A percentile compares a stretch with the other conserved stretches of the same genome.
Conservation (phyloP, 2,113 vertebrate genomes). For the Drymodes brunneopygia region DNA sequence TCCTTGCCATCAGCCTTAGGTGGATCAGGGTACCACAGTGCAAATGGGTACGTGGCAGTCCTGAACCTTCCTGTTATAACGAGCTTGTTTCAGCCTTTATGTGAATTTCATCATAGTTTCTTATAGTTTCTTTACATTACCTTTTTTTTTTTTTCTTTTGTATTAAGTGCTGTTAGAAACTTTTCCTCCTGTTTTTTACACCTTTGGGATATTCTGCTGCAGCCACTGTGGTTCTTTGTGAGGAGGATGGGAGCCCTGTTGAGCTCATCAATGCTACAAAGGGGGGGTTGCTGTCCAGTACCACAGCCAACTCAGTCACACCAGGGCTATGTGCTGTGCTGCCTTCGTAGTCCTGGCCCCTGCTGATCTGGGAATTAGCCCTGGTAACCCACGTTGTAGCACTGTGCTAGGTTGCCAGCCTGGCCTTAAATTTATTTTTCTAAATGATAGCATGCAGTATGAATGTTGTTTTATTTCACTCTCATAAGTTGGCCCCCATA, state of each 20-base stretch:
- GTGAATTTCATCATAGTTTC: neutral
- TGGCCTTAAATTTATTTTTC: neutral
- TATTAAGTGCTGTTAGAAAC: neutral
- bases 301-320: fast-evolving
- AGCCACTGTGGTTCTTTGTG: neutral
- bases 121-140: neutral
- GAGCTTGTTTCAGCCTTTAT: neutral
- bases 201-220: neutral
- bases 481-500: neutral
- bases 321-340: neutral
- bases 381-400: neutral
- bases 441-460: neutral
- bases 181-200: neutral
- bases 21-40: neutral
- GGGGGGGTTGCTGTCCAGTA: neutral
- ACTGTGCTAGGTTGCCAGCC: neutral
- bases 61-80: neutral
- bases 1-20: neutral
- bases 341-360: neutral
- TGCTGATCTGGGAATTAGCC: neutral
- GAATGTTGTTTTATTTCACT: neutral
- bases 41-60: neutral
- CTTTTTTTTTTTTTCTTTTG: neutral
- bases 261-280: neutral
- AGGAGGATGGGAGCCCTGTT: neutral